phyloP scores from a whole-genome alignment of 1,140 invertebrate species.

The Drosophila kohkoa region DNA sequence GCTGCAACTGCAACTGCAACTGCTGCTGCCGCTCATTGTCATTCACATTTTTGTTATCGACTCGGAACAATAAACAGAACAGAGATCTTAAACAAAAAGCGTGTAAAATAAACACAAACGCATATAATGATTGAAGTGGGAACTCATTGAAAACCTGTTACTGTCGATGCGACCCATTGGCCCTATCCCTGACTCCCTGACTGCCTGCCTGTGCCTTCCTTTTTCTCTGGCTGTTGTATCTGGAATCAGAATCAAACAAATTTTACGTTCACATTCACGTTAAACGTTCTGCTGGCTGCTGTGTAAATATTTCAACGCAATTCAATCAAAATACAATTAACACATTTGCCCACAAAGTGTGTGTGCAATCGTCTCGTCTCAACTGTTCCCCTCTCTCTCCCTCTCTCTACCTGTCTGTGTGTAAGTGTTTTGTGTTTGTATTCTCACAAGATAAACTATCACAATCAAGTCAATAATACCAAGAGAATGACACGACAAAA shows the following conservation, averaged over 20 bases:
- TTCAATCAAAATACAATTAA: slow-evolving; percentile 79
- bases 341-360: slow-evolving; percentile 43
- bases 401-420: not conserved
- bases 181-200: not conserved
- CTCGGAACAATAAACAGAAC: slow-evolving; percentile 6
- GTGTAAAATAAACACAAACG: slow-evolving; percentile 36
- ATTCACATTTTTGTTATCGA: slow-evolving; percentile 27
- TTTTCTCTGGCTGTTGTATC: slow-evolving; percentile 8
- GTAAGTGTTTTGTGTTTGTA: slow-evolving; percentile 33
- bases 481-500: slow-evolving; percentile 44
- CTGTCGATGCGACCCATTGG: slow-evolving; percentile 5
- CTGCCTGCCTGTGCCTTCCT: not conserved
- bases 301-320: slow-evolving; percentile 64
- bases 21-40: slow-evolving; percentile 18
- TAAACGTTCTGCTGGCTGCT: slow-evolving; percentile 34
- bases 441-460: slow-evolving; percentile 62
- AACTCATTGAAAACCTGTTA: slow-evolving; percentile 59
- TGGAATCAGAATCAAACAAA: slow-evolving; percentile 36
- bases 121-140: slow-evolving; percentile 2
- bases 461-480: slow-evolving; percentile 52
- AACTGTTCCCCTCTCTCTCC: not conserved
- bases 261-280: not conserved
- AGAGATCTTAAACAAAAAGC: slow-evolving; percentile 23
- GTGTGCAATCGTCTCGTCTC: not conserved
- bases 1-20: not conserved